phyloP scores from a whole-genome alignment of 2,113 vertebrate genomes.

The Percopsis transmontana region DNA sequence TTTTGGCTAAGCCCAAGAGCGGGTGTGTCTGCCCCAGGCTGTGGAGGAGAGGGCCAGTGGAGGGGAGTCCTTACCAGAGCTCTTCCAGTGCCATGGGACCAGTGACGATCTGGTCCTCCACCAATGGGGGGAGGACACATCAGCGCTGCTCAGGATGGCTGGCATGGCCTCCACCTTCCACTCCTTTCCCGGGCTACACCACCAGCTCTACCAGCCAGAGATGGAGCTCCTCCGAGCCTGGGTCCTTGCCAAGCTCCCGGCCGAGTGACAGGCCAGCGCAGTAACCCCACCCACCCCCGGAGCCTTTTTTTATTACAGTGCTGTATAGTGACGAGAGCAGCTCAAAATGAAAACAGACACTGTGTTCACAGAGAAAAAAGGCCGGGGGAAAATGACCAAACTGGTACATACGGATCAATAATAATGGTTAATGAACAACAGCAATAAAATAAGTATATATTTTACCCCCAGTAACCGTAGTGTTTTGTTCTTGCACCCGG shows the following conservation, averaged over 20 bases:
- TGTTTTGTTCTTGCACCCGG: too few relatives aligned
- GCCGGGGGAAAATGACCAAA: too few relatives aligned
- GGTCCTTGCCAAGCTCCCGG: conserved; percentile 83
- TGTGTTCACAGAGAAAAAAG: too few relatives aligned
- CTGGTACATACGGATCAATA: too few relatives aligned
- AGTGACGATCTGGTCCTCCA: conserved; percentile 84
- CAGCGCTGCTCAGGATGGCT: conserved; percentile 70
- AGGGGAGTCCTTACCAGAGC: conserved; percentile 74
- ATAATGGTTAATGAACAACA: too few relatives aligned
- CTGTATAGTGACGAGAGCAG: too few relatives aligned
- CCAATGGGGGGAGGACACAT: conserved; percentile 86
- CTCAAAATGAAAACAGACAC: too few relatives aligned
- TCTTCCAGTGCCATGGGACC: conserved; percentile 88
- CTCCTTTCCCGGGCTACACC: conserved; percentile 79
- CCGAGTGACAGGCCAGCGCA: not conserved
- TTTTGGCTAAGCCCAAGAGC: too few relatives aligned
- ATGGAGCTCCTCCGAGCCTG: conserved; percentile 82
- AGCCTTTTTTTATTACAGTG: too few relatives aligned
- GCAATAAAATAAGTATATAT: too few relatives aligned
- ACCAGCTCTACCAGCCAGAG: conserved; percentile 81
- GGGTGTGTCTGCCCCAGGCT: conserved; percentile 60
- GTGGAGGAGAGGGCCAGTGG: conserved; percentile 58
- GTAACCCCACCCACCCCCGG: not conserved
- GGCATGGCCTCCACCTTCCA: conserved; percentile 81
- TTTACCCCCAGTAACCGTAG: too few relatives aligned